These are phyloP conservation scores for Brassicogethes aeneus DNA, from an alignment of 2,888 invertebrate genomes.

Conservation along the genomic window DNA sequence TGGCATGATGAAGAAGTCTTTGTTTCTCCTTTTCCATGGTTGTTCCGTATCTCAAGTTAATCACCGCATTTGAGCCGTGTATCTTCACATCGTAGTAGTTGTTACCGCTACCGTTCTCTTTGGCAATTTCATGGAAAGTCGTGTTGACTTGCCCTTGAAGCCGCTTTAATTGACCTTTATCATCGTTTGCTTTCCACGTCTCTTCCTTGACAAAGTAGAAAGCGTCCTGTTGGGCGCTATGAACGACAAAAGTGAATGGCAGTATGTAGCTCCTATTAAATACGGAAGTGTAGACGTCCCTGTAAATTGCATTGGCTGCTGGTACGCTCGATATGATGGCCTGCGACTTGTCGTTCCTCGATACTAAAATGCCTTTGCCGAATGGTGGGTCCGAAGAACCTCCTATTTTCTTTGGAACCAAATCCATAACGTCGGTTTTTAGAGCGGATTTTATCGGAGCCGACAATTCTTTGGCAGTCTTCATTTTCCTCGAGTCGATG, in stretches of 20 bases:
- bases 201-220: conserved; percentile 92
- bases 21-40: conserved; percentile 84
- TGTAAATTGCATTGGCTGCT: conserved; percentile 81
- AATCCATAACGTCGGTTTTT: conserved; percentile 67
- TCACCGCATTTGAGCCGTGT: conserved; percentile 80
- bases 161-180: conserved; percentile 79
- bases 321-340: conserved; percentile 81
- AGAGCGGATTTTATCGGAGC: conserved; percentile 73
- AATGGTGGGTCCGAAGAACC: conserved; percentile 83
- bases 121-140: conserved; percentile 75
- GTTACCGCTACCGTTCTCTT: conserved; percentile 61
- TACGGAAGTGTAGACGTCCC: conserved; percentile 87
- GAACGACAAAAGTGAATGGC: conserved; percentile 80
- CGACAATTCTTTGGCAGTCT: conserved; percentile 65
- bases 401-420: conserved; percentile 66
- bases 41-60: conserved; percentile 90
- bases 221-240: conserved; percentile 82
- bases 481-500: conserved; percentile 68
- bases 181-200: conserved; percentile 81
- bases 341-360: conserved; percentile 66
- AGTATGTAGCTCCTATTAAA: conserved; percentile 82
- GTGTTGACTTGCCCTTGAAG: conserved; percentile 86
- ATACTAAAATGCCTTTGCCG: conserved; percentile 78
- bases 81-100: conserved; percentile 83
- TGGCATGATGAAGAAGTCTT: conserved; percentile 83